These are phyloP conservation scores for Platyura marginata DNA, from an alignment of 1,140 invertebrate species.

Conservation along the genomic window DNA sequence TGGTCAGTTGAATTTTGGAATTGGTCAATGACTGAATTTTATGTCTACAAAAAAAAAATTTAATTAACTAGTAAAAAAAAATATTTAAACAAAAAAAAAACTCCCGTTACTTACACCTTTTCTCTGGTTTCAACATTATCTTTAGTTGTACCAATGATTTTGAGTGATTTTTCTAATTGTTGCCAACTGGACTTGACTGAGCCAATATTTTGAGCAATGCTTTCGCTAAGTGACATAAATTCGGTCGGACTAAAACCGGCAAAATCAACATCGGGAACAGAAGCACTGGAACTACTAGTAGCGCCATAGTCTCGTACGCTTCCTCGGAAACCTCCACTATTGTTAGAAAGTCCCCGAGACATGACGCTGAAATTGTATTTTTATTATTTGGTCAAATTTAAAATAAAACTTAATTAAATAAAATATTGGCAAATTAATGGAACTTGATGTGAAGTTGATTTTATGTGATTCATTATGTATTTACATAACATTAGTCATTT, in stretches of 20 bases:
- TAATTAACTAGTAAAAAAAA: background rate
- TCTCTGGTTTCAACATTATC: slow-evolving; percentile 36
- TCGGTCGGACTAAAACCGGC: slow-evolving; percentile 50
- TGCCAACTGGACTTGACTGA: slow-evolving; percentile 50
- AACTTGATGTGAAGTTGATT: too few species aligned
- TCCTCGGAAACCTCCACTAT: background rate
- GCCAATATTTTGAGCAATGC: slow-evolving; percentile 60
- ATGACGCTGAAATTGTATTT: background rate
- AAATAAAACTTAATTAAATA: too few species aligned
- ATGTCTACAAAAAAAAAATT: slow-evolving; percentile 38
- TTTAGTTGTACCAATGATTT: slow-evolving; percentile 53
- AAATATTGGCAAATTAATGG: too few species aligned
- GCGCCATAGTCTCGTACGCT: slow-evolving; percentile 30
- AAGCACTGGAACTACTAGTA: slow-evolving; percentile 16
- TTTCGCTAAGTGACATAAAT: slow-evolving; percentile 51
- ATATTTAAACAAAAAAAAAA: background rate
- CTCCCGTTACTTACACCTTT: slow-evolving; percentile 10
- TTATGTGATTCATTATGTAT: too few species aligned
- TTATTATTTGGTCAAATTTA: too few species aligned
- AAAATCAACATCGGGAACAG: slow-evolving; percentile 40
- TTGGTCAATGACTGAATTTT: slow-evolving; percentile 61
- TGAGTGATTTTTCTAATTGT: slow-evolving; percentile 51
- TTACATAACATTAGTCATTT: too few species aligned
- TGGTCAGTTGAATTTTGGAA: slow-evolving; percentile 50
- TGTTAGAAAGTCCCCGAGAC: background rate